These are phyloP conservation scores for Arbacia lixula DNA, from an alignment of 53 echinoderm and acorn worm species.

Conservation along the genomic window DNA sequence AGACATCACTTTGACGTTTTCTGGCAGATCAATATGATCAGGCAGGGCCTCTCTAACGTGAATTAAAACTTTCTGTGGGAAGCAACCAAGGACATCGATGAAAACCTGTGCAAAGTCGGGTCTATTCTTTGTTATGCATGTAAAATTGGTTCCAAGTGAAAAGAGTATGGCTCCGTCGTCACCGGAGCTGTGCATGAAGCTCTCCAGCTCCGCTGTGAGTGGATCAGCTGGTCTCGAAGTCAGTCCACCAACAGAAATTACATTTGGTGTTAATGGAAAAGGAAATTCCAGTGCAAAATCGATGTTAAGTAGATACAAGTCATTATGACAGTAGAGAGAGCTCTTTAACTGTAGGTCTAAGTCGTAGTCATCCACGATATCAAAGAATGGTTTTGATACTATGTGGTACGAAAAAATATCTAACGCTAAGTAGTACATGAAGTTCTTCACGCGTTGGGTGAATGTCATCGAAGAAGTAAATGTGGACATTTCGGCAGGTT, in stretches of 20 bases:
- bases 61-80: conserved; percentile 36
- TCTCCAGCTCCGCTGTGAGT: conserved; percentile 6
- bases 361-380: conserved; percentile 24
- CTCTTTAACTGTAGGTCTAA: conserved; percentile 7
- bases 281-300: conserved; percentile 41
- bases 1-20: conserved; percentile 29
- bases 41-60: conserved; percentile 5
- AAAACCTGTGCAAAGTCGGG: no score
- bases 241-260: conserved; percentile 34
- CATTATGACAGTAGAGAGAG: background rate
- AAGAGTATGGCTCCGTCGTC: conserved; percentile 34
- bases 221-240: conserved; percentile 27
- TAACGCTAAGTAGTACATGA: background rate
- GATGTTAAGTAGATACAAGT: conserved; percentile 20
- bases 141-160: conserved; percentile 28
- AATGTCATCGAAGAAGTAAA: conserved; percentile 31
- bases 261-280: conserved; percentile 38
- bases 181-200: conserved; percentile 47
- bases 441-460: conserved; percentile 11
- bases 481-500: conserved; percentile 17
- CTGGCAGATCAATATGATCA: conserved; percentile 16
- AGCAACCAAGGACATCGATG: background rate
- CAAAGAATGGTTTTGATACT: background rate
- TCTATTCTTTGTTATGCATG: no score
- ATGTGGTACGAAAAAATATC: no score